Base-by-base conservation (phyloP, 2,888 invertebrate species). In the Salpingus planirostris region DNA sequence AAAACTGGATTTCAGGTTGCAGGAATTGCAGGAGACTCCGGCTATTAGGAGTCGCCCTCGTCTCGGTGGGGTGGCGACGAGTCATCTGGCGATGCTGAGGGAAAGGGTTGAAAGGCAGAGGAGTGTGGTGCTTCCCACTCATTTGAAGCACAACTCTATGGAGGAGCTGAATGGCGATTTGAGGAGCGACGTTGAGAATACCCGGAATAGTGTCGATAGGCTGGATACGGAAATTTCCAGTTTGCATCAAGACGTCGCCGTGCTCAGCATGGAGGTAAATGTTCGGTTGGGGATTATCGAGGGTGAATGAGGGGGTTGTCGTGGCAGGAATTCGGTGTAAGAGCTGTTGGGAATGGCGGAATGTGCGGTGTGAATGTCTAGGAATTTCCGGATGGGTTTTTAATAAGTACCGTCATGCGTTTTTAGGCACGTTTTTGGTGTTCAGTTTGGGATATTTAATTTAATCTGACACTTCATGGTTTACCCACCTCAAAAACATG, bases 201-300 rank as follows among this genome's bases (percentile, higher is more conserved):
- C 62, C 4, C 50, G 57, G 29, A 60, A 52, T 36, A 61, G 66
- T 4, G 77, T 83, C 8, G 89, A 88, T 50, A 70, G 82, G 47
- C 68, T 89, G 22, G 89, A 89, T 55, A 80, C 79, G 1, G 88
- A 88, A 61, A 83, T 89, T 27, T 78, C 82, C 8, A 80, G 80
- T 24, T 63, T 89, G 40, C 88, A 89, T 55, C 84, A 88, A 50
- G 88, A 90, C 60, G 87, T 90, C 11, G 86, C 86, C 1, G 80
- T 84, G 13, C 72, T 90, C 23, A 88, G 88, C 55, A 76, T 80
- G 62, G 89, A 86, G 74, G 85, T 78, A 62, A 64, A 4, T n/a
- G 10, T n/a, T n/a, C n/a, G n/a, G n/a, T n/a, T n/a, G n/a, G n/a
- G n/a, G n/a, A n/a, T n/a, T n/a, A n/a, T n/a, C n/a, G n/a, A n/a